A percentile compares a stretch with the other conserved stretches of the same genome.
phyloP scores from a whole-genome alignment of 2,113 vertebrate genomes.

The Sapajus apella region DNA sequence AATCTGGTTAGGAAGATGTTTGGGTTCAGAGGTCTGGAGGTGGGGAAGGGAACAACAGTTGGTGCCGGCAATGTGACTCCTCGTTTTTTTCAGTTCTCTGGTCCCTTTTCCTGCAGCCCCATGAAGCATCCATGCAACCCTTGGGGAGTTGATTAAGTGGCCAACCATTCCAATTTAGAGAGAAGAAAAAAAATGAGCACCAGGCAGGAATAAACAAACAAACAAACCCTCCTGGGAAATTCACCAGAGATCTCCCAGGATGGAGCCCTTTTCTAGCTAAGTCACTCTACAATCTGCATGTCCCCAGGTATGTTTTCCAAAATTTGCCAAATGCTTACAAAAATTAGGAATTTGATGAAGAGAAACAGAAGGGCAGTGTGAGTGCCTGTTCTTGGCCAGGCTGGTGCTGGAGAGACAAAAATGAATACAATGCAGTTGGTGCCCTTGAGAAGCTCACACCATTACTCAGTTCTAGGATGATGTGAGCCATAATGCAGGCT shows the following conservation, averaged over 20 bases:
- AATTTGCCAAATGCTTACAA: neutral
- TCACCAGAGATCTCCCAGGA: neutral
- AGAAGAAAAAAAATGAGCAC: neutral
- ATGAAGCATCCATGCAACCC: neutral
- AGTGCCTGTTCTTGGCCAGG: neutral
- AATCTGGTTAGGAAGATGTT: neutral
- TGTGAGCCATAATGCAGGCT: neutral
- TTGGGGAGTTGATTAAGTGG: fast-evolving
- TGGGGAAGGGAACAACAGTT: neutral
- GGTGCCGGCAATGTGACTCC: neutral
- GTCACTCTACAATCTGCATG: neutral
- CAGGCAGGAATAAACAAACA: neutral
- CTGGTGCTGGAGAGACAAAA: neutral
- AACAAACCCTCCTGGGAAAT: neutral
- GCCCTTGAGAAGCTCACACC: neutral
- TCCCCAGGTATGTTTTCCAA: neutral
- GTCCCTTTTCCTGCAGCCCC: neutral
- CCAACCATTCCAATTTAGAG: neutral
- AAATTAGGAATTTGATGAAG: neutral
- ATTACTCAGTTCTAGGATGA: neutral
- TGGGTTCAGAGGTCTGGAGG: neutral
- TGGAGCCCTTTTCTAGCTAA: neutral
- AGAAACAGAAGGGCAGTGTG: neutral
- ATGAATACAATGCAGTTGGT: neutral
- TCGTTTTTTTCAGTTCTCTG: neutral